These are phyloP conservation scores for Buathra laborator DNA, from an alignment of 2,888 invertebrate genomes.

Conservation along the genomic window DNA sequence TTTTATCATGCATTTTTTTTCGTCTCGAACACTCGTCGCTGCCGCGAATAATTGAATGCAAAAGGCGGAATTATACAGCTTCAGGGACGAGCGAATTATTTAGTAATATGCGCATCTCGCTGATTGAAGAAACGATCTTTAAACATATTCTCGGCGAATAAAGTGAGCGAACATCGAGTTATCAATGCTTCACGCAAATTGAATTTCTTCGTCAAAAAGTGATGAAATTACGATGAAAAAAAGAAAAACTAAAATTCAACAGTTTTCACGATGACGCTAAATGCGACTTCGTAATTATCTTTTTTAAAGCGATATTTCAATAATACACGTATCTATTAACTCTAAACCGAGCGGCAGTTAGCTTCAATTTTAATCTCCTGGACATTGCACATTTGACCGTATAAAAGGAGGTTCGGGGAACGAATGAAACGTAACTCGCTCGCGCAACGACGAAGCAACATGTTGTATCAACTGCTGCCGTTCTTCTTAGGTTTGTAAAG, in stretches of 20 bases:
- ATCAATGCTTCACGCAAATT: background rate
- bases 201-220: background rate
- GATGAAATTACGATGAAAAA: background rate
- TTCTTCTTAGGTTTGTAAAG: constrained; percentile 62
- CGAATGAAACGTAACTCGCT: constrained; percentile 33
- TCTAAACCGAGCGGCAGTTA: background rate
- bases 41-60: background rate
- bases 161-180: background rate
- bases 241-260: too few relatives aligned
- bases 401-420: constrained; percentile 59
- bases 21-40: background rate
- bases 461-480: constrained; percentile 65
- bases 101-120: background rate
- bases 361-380: constrained; percentile 44
- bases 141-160: background rate
- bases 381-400: constrained; percentile 28
- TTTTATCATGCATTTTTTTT: background rate
- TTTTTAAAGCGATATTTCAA: background rate
- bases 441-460: constrained; percentile 49
- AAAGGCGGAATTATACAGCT: background rate
- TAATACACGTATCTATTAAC: background rate
- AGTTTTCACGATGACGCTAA: too few relatives aligned
- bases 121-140: background rate
- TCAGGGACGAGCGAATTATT: background rate
- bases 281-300: background rate